Base-by-base conservation (phyloP, 2,113 vertebrate genomes). In the Rhagologus leucostigma region DNA sequence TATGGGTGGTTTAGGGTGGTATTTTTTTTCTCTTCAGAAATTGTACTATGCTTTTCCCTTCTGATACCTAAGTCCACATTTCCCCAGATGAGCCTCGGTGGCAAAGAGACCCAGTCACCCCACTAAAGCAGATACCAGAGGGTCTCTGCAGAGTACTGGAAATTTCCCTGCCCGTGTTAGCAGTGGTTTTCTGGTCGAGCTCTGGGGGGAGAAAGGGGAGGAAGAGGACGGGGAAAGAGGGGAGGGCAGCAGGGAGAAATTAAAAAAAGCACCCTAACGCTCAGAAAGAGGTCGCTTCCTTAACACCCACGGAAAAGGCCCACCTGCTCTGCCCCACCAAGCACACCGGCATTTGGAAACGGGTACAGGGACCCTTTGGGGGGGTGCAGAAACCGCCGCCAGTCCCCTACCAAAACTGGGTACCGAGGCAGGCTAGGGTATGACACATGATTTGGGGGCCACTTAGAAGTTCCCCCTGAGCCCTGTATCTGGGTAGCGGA, bases 181-280 rank as follows among this genome's bases (percentile, higher is more conserved):
- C 97, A 97, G 95, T 90, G 87, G 91, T 97, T 98, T 98, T 97
- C 97, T 95, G 96, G 94, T 75, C 97, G 96, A 97, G 97, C 98
- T 98, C 98, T 98, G n/a, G 16, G 32, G 4, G 1, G 6, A 13
- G 4, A n/a, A 41, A n/a, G 21, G 3, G 7, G 6, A 29, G 16
- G 4, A 6, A 52, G 20, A 30, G 3, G 16, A 17, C 1, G 14
- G 11, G 24, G 6, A 9, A 13, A 2, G 17, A 19, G 4, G 7
- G 2, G 2, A 17, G 15, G 3, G 6, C 1, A 7, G 3, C 2
- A 4, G 7, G 16, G 21, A 73, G 26, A 47, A 44, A 14, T 15
- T 6, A 1, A 6, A 4, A 97, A 97, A 97, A 97, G 84, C 98
- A 96, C 97, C 98, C 97, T 98, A 98, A 98, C 98, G 98, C 97